phyloP scores from a whole-genome alignment of 2,888 invertebrate species.

The Polydrusus cervinus region DNA sequence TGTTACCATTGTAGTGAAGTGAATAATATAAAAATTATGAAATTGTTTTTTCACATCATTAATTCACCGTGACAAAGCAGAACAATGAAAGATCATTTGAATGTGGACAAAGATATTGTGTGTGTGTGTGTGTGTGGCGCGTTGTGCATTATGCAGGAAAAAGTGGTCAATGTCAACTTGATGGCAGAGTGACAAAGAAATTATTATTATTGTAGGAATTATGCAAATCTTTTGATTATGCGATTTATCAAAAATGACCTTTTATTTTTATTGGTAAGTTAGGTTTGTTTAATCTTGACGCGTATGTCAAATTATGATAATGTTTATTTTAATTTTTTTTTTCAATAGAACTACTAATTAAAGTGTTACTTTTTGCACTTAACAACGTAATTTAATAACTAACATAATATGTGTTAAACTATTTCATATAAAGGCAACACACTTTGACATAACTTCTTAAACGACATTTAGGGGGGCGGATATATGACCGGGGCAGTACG shows the following conservation, averaged over 20 bases:
- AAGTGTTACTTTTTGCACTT: too few relatives aligned
- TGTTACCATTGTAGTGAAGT: constrained; percentile 4
- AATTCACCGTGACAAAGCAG: constrained; percentile 25
- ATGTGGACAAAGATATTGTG: constrained; percentile 29
- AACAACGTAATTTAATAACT: too few relatives aligned
- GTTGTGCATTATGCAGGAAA: constrained; percentile 12
- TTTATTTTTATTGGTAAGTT: background rate
- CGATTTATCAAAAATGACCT: constrained; percentile 1
- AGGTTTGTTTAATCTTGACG: background rate
- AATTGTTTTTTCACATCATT: constrained; percentile 37
- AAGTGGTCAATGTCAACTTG: constrained; percentile 37
- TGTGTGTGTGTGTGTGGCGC: constrained; percentile 12
- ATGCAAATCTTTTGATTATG: background rate
- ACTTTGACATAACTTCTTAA: too few relatives aligned
- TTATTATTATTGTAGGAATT: background rate
- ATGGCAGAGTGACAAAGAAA: background rate
- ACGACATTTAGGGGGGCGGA: too few relatives aligned
- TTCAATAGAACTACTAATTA: too few relatives aligned
- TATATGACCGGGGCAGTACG: too few relatives aligned
- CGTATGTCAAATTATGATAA: background rate
- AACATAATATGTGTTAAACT: too few relatives aligned
- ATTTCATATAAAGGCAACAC: too few relatives aligned
- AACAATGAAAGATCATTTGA: constrained; percentile 33
- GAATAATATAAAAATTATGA: constrained; percentile 36
- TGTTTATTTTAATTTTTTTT: too few relatives aligned